Conservation (phyloP, 2,113 vertebrate genomes). For the Picathartes gymnocephalus region DNA sequence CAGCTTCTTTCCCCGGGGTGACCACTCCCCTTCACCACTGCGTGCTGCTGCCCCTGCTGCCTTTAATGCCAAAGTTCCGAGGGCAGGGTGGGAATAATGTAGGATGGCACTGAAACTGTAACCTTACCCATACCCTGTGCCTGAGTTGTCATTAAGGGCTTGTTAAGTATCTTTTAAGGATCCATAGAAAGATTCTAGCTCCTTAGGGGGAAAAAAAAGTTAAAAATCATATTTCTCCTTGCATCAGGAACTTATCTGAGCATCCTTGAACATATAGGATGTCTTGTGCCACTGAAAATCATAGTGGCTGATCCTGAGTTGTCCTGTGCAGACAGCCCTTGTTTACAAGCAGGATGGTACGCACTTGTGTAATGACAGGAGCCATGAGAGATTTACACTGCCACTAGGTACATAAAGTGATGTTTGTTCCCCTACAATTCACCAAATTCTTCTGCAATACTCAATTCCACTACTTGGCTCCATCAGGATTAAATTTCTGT, state of each 20-base stretch:
- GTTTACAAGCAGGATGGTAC: neutral
- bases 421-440: neutral
- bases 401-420: neutral
- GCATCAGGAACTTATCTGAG: neutral
- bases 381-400: neutral
- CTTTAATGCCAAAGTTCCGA: neutral
- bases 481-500: neutral
- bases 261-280: neutral
- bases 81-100: neutral
- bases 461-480: neutral
- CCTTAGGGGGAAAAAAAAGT: neutral
- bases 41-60: neutral
- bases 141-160: neutral
- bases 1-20: neutral
- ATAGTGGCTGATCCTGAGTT: neutral
- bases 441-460: neutral
- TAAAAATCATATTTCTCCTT: neutral
- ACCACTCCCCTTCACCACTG: neutral
- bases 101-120: neutral
- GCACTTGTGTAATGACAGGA: neutral
- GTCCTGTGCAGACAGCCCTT: neutral
- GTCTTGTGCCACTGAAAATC: neutral
- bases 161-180: neutral
- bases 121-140: neutral
- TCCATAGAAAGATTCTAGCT: neutral